Evolutionary conservation across 2,888 invertebrate genomes (phyloP).

Genomic region (Spodoptera littoralis): DNA sequence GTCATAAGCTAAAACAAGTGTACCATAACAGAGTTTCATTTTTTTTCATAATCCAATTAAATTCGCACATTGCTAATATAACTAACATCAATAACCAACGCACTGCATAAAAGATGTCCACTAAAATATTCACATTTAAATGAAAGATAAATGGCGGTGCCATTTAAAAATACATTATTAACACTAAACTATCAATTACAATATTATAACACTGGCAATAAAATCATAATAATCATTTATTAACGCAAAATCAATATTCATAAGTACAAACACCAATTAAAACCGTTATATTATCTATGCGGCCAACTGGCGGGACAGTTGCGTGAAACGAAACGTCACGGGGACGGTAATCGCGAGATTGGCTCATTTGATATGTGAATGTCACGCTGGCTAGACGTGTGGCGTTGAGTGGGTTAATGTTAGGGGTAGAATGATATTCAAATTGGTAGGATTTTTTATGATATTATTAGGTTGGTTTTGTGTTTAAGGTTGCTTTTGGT

Average conservation of each 20-base stretch:
- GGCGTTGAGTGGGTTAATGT: conserved; percentile 56
- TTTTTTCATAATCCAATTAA: too few relatives aligned
- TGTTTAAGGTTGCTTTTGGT: too few relatives aligned
- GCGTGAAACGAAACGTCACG: conserved; percentile 79
- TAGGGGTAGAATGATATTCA: conserved; percentile 44
- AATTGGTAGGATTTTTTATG: conserved; percentile 26
- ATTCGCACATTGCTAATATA: too few relatives aligned
- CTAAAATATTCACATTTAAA: too few relatives aligned
- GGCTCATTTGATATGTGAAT: conserved; percentile 74
- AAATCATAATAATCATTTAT: conserved; percentile 25
- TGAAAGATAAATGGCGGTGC: too few relatives aligned
- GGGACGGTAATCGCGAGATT: conserved; percentile 77
- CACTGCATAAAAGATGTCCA: too few relatives aligned
- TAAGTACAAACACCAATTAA: conserved; percentile 55
- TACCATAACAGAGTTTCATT: too few relatives aligned
- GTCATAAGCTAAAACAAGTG: too few relatives aligned
- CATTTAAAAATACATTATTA: neutral
- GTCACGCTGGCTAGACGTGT: conserved; percentile 65
- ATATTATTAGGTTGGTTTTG: too few relatives aligned
- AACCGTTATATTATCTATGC: conserved; percentile 63
- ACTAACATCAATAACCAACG: too few relatives aligned
- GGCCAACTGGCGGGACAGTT: conserved; percentile 84
- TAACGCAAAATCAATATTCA: conserved; percentile 54
- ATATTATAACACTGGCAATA: conserved; percentile 6
- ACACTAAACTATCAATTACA: conserved; percentile 1